Base-by-base conservation (phyloP, 2,888 invertebrate species). In the Campoplex nolae region DNA sequence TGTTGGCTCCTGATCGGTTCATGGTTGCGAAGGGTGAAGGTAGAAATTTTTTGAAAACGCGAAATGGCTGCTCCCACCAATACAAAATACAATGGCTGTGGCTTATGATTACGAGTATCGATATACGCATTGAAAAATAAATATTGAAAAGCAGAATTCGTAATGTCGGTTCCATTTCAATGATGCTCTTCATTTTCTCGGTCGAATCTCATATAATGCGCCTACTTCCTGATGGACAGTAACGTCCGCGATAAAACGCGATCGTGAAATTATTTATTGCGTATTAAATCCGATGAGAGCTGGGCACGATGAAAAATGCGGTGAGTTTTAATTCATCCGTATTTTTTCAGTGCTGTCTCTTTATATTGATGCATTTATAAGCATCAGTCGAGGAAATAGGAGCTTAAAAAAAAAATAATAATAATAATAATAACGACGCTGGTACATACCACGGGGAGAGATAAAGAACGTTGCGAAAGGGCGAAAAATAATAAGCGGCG, bases 401-500 rank as follows among this genome's bases (percentile, higher is more conserved):
- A 28, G 62, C 62, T 32, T 62, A 23, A 23, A 23, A 23, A 23
- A 23, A 23, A 23, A 23, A 23, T 0, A 23, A 23, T 0, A 23
- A 23, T 0, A 23, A 23, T 0, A 23, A 23, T 23, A 62, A 62
- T 62, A 62, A 62, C 32, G 62, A 62, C 62, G 16, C 32, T 3
- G 32, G 6, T 16, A 32, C 32, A 62, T 62, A 58, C 0, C 38
- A 38, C 38, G 38, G 42, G n/a, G 62, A 71, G 42, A 32, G 48
- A 32, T 38, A 73, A 70, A 32, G 45, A 48, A 76, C 32, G 48
- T 38, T 6, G 68, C 68, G 32, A 73, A 84, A 84, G 75, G 75
- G 74, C 68, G 56, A 83, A 73, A 77, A 73, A 77, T 62, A 82
- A 77, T 45, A 76, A 76, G 86, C 76, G 75, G 86, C 67, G 23